These are phyloP conservation scores for Drosophila murphyi DNA, from an alignment of 1,140 invertebrate genomes.

Conservation along the genomic window DNA sequence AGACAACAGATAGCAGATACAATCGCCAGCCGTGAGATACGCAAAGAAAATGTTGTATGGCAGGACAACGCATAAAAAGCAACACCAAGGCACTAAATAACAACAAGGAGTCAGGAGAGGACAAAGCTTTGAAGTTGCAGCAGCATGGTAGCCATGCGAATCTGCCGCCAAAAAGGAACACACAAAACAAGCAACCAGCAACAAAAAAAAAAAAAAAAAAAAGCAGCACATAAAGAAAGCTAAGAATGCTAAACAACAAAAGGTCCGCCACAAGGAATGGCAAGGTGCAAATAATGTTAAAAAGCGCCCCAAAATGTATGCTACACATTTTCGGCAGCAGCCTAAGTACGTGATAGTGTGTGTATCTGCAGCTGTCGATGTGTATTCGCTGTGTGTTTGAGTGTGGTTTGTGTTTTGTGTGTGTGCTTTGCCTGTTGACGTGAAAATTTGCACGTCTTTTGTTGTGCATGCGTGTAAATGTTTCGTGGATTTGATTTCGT, in stretches of 20 bases:
- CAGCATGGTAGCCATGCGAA: slow-evolving; percentile 36
- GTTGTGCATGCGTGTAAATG: slow-evolving; percentile 81
- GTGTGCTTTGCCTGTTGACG: slow-evolving; percentile 70
- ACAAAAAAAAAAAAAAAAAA: slow-evolving; percentile 6
- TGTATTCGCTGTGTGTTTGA: slow-evolving; percentile 4
- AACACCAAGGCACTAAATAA: slow-evolving; percentile 55
- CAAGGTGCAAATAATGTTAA: slow-evolving; percentile 80
- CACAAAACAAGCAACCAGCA: slow-evolving; percentile 33
- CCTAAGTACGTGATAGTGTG: slow-evolving; percentile 58
- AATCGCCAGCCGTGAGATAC: slow-evolving; percentile 53
- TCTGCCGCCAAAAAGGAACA: slow-evolving; percentile 35
- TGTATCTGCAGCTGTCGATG: slow-evolving; percentile 34
- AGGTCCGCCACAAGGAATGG: slow-evolving; percentile 48
- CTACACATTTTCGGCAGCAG: slow-evolving; percentile 72
- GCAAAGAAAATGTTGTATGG: slow-evolving; percentile 46
- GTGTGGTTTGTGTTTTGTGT: slow-evolving; percentile 33
- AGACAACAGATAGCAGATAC: slow-evolving; percentile 46
- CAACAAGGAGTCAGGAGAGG: slow-evolving; percentile 48
- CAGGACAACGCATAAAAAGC: slow-evolving; percentile 57
- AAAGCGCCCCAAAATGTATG: slow-evolving; percentile 66
- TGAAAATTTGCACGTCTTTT: slow-evolving; percentile 81
- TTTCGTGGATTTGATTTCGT: slow-evolving; percentile 59
- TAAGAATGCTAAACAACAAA: slow-evolving; percentile 55
- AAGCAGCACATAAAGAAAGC: slow-evolving; percentile 36
- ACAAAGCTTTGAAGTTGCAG: slow-evolving; percentile 67